Evolutionary conservation across 2,888 invertebrate genomes (phyloP), one percentile per base, ranked within the genome.

Genomic region (Strigamia maritima): DNA sequence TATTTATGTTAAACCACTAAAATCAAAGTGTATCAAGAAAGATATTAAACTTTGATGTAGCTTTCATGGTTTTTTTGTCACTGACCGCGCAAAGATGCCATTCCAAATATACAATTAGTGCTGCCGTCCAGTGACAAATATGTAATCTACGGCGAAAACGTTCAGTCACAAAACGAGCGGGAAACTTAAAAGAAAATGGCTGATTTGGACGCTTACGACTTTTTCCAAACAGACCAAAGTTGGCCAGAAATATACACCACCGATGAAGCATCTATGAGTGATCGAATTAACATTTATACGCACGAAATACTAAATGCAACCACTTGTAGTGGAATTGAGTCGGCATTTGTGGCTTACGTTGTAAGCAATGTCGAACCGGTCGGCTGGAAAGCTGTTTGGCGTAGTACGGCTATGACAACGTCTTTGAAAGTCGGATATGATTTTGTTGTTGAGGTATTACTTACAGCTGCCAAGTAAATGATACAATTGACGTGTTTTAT

Each of bases 341-440:
- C 78, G 10, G 77, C 79, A 0, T 40, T 82, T 38, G 35, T 79
- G 8, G 35, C 60, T 12, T 82, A 82, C 60, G 78, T 82, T 1
- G 79, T 76, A 19, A 40, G 24, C 6, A 78, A 79, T 19, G 78
- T 82, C n/a, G 82, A 82, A 40, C 82, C 82, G 10, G 76, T 80
- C 24, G 82, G 82, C 7, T 82, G 82, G 82, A 80, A 79, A 54
- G 82, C 82, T 2, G 79, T 82, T 49, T 82, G 82, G 82, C 77
- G 81, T 49, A 79, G 80, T 8, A 28, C 79, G 22, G 24, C 60
- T 4, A 77, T 60, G 12, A 38, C 77, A 16, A 70, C 79, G 10
- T 28, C 28, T 26, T 54, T 80, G 31, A 78, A 75, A 1, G 54
- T 40, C n/a, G 70, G 74, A 12, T 79, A 76, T 77, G 81, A 81